Evolutionary conservation across 2,888 invertebrate species (phyloP).

Genomic region (Resseliella maxima): DNA sequence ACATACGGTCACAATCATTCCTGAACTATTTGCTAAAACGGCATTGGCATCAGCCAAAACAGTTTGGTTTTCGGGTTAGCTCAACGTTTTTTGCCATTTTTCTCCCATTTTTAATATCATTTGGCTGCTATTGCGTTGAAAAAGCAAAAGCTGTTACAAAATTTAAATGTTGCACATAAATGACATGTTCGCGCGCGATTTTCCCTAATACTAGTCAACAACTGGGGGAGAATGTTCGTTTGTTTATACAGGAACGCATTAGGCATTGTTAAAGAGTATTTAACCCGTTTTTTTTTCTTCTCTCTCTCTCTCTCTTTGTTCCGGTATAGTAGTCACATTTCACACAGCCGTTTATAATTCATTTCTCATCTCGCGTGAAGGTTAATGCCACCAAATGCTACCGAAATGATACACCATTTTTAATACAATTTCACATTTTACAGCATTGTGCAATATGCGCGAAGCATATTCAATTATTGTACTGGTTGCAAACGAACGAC

Average conservation of each 20-base stretch:
- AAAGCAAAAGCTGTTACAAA: not conserved
- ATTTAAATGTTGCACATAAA: conserved; percentile 45
- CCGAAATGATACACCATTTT: conserved; percentile 51
- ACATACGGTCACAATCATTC: not conserved
- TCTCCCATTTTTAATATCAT: not conserved
- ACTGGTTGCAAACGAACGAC: conserved; percentile 4
- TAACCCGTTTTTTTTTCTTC: conserved; percentile 1
- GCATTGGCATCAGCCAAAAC: not conserved
- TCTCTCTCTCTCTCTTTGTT: too few species aligned
- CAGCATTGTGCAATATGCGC: not conserved
- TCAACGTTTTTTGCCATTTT: not conserved
- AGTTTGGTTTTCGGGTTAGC: not conserved
- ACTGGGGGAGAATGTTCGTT: not conserved
- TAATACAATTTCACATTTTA: not conserved
- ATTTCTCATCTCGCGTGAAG: conserved; percentile 31
- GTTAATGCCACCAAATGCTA: conserved; percentile 39
- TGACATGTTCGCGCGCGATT: conserved; percentile 27
- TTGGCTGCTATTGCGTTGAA: not conserved
- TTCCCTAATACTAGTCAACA: not conserved
- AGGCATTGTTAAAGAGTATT: conserved; percentile 32
- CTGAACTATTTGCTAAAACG: not conserved
- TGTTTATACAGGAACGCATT: conserved; percentile 27
- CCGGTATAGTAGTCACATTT: not conserved
- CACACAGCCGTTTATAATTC: conserved; percentile 29
- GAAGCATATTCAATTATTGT: conserved; percentile 47